Base-by-base conservation (phyloP, 2,113 vertebrate genomes). In the Chaenocephalus aceratus region DNA sequence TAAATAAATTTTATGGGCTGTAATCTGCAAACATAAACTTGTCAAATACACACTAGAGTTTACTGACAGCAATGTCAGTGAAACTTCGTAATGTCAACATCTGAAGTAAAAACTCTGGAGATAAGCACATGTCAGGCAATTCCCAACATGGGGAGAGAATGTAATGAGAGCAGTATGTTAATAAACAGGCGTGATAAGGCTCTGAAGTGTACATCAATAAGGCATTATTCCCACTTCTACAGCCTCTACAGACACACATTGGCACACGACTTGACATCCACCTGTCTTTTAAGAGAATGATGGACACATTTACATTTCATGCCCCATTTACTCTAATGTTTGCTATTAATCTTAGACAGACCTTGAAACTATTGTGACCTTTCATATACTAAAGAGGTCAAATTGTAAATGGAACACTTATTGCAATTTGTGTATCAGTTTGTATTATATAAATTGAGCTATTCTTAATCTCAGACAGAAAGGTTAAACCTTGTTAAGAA, bases 181-280 rank as follows among this genome's bases (percentile, higher is more conserved):
- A 69, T 57, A 23, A 80, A 84, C 66, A 67, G 58, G 64, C 54
- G 72, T 30, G 72, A 80, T 66, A 60, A 66, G 72, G 23, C 53
- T 23, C 26, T 78, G 49, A 73, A 66, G 48, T 8, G 3, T 52
- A 14, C 48, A 46, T 51, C 54, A 51, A 23, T 59, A 53, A 23
- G 26, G 48, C 49, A 73, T 69, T 58, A 75, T 51, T 59, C 44
- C 44, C 0, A 65, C 26, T 54, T 57, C 49, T 4, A 48, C 41
- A 30, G 56, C 56, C 16, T 68, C 18, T 34, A 46, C 60, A 68
- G 68, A 58, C 60, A 49, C 13, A 52, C 13, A 57, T 18, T 51
- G 49, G 58, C 21, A 52, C 34, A 44, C 84, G 30, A 18, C 48
- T 36, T 70, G 52, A 80, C 49, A 12, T 67, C 75, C 51, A 44